Percentiles rank a stretch among this genome's conserved stretches.
These are phyloP conservation scores for Catagonus wagneri DNA, from an alignment of 2,113 vertebrate species.

Conservation along the genomic window DNA sequence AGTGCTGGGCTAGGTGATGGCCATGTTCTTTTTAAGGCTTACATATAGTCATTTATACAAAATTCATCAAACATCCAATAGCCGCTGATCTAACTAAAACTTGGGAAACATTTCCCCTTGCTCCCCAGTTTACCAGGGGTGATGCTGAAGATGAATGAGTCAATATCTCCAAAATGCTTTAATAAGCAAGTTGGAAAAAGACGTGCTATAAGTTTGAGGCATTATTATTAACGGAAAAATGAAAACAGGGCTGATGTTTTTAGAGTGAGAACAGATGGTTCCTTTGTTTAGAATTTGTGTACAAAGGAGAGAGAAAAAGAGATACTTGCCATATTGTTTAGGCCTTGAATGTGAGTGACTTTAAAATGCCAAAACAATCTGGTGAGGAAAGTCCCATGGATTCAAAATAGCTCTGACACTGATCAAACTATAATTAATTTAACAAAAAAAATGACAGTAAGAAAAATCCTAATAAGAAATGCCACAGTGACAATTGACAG, in stretches of 20 bases:
- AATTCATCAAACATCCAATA: neutral
- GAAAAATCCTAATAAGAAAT: conserved; percentile 76
- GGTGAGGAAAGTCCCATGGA: conserved; percentile 79
- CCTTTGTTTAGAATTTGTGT: conserved; percentile 79
- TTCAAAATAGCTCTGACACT: conserved; percentile 80
- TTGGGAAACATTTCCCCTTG: neutral
- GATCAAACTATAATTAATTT: conserved; percentile 82
- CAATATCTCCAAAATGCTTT: conserved; percentile 69
- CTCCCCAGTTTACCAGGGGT: neutral
- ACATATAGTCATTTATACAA: neutral
- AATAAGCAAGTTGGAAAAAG: conserved; percentile 75
- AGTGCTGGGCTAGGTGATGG: neutral
- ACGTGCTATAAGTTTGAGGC: conserved; percentile 75
- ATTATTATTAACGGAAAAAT: conserved; percentile 76
- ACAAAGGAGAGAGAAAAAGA: conserved; percentile 59
- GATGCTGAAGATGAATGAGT: conserved; percentile 60
- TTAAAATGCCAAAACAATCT: conserved; percentile 81
- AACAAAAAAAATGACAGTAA: conserved; percentile 78
- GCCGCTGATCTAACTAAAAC: conserved; percentile 32
- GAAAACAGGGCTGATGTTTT: conserved; percentile 80
- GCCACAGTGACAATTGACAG: conserved; percentile 52
- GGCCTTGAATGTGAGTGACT: conserved; percentile 73
- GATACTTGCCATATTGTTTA: conserved; percentile 80
- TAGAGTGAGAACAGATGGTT: conserved; percentile 80
- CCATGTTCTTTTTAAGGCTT: neutral